Percentiles rank a stretch among this genome's conserved stretches.
Evolutionary conservation across 2,888 invertebrate species (phyloP).

Genomic region (Uropetala carovei): DNA sequence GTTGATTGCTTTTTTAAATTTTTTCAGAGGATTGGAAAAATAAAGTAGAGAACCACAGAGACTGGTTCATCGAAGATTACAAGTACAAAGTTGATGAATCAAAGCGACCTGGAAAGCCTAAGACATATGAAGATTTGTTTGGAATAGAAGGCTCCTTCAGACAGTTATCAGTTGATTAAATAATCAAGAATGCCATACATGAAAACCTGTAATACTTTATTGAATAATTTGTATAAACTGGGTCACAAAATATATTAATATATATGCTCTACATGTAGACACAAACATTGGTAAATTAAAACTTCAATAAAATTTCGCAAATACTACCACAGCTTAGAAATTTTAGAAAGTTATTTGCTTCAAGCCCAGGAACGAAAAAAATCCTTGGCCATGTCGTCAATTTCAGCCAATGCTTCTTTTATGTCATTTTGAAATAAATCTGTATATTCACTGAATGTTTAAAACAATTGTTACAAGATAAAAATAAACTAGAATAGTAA

Average conservation of each 20-base stretch:
- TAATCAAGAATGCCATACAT: background rate
- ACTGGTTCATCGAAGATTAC: slow-evolving; percentile 71
- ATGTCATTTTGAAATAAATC: slow-evolving; percentile 25
- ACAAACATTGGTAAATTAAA: background rate
- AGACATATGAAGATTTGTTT: slow-evolving; percentile 70
- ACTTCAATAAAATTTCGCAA: background rate
- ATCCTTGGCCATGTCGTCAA: slow-evolving; percentile 28
- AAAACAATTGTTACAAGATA: background rate
- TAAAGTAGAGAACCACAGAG: slow-evolving; percentile 70
- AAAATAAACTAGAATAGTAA: background rate
- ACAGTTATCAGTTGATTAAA: slow-evolving; percentile 72
- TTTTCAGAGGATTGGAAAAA: slow-evolving; percentile 71
- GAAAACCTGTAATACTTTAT: background rate
- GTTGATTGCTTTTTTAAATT: background rate
- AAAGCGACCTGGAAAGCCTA: slow-evolving; percentile 71
- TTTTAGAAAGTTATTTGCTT: background rate
- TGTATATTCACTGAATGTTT: background rate
- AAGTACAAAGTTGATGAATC: slow-evolving; percentile 71
- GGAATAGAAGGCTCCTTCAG: slow-evolving; percentile 73
- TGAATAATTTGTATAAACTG: background rate
- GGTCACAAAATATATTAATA: background rate
- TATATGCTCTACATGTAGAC: background rate
- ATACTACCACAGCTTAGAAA: background rate
- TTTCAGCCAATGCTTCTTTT: slow-evolving; percentile 13
- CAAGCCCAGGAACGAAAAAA: background rate